Conservation (phyloP, 2,888 invertebrate species). For the Phortica okadai region DNA sequence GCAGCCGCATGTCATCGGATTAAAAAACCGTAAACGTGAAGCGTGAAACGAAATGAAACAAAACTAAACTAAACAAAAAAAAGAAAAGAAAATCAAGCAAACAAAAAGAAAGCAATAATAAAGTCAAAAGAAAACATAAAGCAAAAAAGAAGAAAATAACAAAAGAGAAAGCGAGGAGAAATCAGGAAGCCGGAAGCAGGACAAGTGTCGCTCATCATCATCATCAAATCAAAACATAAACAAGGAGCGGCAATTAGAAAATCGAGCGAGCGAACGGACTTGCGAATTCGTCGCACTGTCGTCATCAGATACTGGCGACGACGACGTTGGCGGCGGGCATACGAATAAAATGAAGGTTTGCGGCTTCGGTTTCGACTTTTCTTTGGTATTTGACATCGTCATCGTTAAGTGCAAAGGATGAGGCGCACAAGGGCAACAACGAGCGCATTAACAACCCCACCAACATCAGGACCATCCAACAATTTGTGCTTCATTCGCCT, state of each 20-base stretch:
- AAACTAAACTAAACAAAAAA: no score
- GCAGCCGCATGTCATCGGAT: not conserved
- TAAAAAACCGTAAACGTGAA: not conserved
- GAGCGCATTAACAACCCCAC: constrained; percentile 40
- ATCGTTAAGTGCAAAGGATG: constrained; percentile 67
- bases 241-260: not conserved
- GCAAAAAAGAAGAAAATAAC: not conserved
- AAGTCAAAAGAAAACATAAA: not conserved
- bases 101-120: not conserved
- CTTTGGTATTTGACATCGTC: not conserved
- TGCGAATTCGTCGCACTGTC: no score
- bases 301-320: not conserved
- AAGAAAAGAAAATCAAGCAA: not conserved
- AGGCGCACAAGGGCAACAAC: constrained; percentile 61
- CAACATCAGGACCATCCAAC: constrained; percentile 52
- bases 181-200: not conserved
- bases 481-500: constrained; percentile 46
- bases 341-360: constrained; percentile 18
- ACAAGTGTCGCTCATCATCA: not conserved
- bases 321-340: not conserved
- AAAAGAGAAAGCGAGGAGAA: not conserved
- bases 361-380: not conserved
- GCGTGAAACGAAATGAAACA: no score
- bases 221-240: not conserved
- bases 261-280: not conserved